phyloP scores from a whole-genome alignment of 1,140 invertebrate genomes.

The Drosophila repletoides region DNA sequence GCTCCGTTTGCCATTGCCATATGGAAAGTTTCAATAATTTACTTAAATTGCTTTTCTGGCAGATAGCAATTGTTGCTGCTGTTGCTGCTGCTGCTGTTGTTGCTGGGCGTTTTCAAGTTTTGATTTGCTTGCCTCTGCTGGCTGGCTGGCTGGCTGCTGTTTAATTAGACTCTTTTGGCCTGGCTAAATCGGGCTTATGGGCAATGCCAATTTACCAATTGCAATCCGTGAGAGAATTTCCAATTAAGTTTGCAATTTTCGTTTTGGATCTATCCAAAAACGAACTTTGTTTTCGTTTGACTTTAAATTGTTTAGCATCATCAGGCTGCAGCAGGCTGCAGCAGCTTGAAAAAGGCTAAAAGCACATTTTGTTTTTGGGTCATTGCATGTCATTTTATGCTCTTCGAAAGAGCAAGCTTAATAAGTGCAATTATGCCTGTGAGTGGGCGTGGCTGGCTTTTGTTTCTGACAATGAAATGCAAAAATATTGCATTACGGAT shows the following conservation, averaged over 20 bases:
- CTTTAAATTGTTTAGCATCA: neutral
- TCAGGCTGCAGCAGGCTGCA: too few species aligned
- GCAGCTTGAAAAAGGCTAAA: too few species aligned
- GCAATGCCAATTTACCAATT: constrained; percentile 56
- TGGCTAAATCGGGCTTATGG: constrained; percentile 29
- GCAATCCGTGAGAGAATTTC: constrained; percentile 69
- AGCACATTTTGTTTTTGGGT: neutral
- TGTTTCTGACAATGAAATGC: constrained; percentile 7
- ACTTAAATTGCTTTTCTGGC: constrained; percentile 69
- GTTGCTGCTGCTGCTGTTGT: constrained; percentile 11
- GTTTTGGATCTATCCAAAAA: neutral
- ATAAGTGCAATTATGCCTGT: constrained; percentile 7
- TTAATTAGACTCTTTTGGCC: constrained; percentile 66
- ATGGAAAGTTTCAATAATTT: constrained; percentile 75
- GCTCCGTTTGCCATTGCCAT: constrained; percentile 46
- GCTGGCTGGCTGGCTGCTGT: constrained; percentile 35
- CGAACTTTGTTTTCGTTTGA: neutral
- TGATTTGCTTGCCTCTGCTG: constrained; percentile 37
- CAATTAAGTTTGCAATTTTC: constrained; percentile 64
- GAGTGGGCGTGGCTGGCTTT: constrained; percentile 38
- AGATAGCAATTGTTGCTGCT: constrained; percentile 34
- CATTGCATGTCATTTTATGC: neutral
- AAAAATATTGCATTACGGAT: constrained; percentile 59
- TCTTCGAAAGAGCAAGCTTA: neutral
- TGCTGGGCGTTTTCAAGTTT: constrained; percentile 45